Base-by-base conservation (phyloP, 2,113 vertebrate genomes). In the Sialia sialis region DNA sequence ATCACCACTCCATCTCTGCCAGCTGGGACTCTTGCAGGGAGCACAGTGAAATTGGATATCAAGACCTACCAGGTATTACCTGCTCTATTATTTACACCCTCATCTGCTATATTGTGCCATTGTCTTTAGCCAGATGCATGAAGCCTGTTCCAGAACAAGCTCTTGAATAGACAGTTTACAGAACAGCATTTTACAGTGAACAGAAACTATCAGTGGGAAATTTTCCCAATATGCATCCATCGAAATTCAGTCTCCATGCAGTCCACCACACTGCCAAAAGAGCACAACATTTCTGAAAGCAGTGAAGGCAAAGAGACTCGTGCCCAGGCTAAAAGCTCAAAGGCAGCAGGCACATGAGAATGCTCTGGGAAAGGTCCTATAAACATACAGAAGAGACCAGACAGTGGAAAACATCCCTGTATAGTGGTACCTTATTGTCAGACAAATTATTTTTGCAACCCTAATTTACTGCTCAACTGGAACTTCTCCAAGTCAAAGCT, bases 251-350 rank as follows among this genome's bases (percentile, higher is more conserved):
- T 25, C 41, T 36, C 73, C 11, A 41, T 2, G 6, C 16, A 58
- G 38, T 16, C 29, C 32, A 62, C 27, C 27, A 27, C 6, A 14
- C 13, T 52, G 46, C 21, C 38, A 46, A 41, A 66, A 80, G 13
- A 52, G 25, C 25, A 51, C 4, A 34, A 3, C 0, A 0, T 30
- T 87, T 49, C 63, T 54, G 69, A 78, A 84, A 77, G 41, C 19
- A 38, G 6, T 23, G 18, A 70, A 74, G 74, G 34, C 16, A 58
- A 52, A 62, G 44, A 41, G 30, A 54, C 10, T 44, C 13, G 21
- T 4, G 6, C 11, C 16, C 52, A 72, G 41, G 72, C 44, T 80
- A 64, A 73, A 90, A 68, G n/a, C 13, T 64, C n/a, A 15, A 26
- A 76, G 29, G 54, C 55, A 67, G 20, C 3, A 7, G 10, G 26